Conservation (phyloP, 1,140 invertebrate genomes). For the Eufriesea mexicana region DNA sequence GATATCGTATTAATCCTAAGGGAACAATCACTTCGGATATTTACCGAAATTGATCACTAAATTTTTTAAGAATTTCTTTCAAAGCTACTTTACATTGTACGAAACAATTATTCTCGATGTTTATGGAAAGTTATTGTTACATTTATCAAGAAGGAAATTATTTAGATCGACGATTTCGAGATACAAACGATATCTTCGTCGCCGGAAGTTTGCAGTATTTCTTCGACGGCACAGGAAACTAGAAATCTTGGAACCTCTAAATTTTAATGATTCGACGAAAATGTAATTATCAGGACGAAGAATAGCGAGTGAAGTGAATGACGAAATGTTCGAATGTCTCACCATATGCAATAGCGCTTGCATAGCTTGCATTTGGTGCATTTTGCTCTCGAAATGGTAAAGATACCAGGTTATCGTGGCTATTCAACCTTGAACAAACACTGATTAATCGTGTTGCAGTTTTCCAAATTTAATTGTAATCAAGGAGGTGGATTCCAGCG, state of each 20-base stretch:
- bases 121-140: no score
- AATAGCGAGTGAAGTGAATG: neutral
- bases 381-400: constrained; percentile 66
- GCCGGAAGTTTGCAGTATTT: constrained; percentile 27
- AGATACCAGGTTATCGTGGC: neutral
- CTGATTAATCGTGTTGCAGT: constrained; percentile 25
- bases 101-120: no score
- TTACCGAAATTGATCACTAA: neutral
- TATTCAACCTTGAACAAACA: neutral
- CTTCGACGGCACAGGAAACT: neutral
- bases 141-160: no score
- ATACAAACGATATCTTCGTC: neutral
- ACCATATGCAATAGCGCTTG: constrained; percentile 62
- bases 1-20: no score
- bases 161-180: neutral
- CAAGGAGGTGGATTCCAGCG: constrained; percentile 42
- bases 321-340: constrained; percentile 65
- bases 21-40: neutral
- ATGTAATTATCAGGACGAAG: neutral
- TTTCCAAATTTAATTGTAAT: constrained; percentile 49
- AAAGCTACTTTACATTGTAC: neutral
- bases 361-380: constrained; percentile 66
- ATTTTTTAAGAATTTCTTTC: neutral
- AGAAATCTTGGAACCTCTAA: neutral
- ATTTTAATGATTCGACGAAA: neutral